Conservation (phyloP, 2,113 vertebrate genomes). For the Heloderma charlesbogerti region DNA sequence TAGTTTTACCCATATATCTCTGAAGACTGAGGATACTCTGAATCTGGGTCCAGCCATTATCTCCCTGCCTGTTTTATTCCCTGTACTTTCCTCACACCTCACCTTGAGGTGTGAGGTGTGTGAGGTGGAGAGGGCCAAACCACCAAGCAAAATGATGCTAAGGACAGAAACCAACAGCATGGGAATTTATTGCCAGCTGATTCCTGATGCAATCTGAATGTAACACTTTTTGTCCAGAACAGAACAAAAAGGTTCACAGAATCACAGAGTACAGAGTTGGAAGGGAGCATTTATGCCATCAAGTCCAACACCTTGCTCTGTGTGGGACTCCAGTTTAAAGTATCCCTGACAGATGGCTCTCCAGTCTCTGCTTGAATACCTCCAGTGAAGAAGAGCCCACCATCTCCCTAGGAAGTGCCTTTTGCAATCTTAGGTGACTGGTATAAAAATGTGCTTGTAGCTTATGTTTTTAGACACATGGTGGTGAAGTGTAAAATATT, state of each 20-base stretch:
- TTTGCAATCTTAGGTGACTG: neutral
- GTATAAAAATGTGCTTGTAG: neutral
- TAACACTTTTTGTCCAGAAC: neutral
- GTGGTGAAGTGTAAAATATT: neutral
- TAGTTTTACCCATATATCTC: neutral
- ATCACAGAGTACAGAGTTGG: too few relatives aligned
- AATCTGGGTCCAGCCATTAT: neutral
- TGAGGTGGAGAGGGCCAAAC: too few relatives aligned
- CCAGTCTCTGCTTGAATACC: too few relatives aligned
- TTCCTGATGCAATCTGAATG: neutral
- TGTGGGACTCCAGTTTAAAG: too few relatives aligned
- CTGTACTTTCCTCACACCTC: neutral
- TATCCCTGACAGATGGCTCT: too few relatives aligned
- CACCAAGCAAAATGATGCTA: neutral
- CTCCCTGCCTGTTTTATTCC: neutral
- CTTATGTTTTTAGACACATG: neutral
- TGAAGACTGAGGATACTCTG: neutral
- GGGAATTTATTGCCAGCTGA: neutral
- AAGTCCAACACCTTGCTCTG: too few relatives aligned
- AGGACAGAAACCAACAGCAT: neutral
- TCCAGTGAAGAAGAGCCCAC: too few relatives aligned
- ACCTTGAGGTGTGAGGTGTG: too few relatives aligned
- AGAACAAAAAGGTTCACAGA: neutral
- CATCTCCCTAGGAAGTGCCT: too few relatives aligned
- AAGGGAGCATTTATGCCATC: too few relatives aligned